Conservation (phyloP, 2,113 vertebrate genomes). For the Scomber scombrus region DNA sequence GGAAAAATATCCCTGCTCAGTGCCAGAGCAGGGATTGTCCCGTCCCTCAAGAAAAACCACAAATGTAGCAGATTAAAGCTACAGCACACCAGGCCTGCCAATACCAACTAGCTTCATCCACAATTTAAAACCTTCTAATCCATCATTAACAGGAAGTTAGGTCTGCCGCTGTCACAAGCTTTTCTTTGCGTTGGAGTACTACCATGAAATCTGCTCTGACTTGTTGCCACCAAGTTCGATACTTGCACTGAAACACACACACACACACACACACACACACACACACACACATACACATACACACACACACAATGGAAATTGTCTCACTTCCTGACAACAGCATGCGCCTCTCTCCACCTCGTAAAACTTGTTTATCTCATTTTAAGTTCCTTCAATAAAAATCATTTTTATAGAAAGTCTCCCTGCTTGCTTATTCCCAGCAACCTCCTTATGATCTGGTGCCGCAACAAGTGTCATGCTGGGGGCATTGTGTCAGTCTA, state of each 20-base stretch:
- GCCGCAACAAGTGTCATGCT: slow-evolving; percentile 47
- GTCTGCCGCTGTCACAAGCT: slow-evolving; percentile 42
- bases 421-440: slow-evolving; percentile 52
- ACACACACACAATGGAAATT: slow-evolving; percentile 14
- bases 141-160: slow-evolving; percentile 62
- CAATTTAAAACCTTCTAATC: slow-evolving; percentile 55
- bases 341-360: slow-evolving; percentile 37
- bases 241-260: slow-evolving; percentile 20
- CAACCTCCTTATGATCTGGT: slow-evolving; percentile 52
- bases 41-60: slow-evolving; percentile 54
- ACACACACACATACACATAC: not conserved
- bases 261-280: not conserved
- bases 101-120: slow-evolving; percentile 45
- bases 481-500: slow-evolving; percentile 38
- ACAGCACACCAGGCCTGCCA: slow-evolving; percentile 44
- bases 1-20: slow-evolving; percentile 27
- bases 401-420: slow-evolving; percentile 53
- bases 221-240: slow-evolving; percentile 39
- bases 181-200: slow-evolving; percentile 24
- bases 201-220: slow-evolving; percentile 52
- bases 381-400: slow-evolving; percentile 62
- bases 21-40: slow-evolving; percentile 29
- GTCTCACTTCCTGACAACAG: slow-evolving; percentile 59
- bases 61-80: slow-evolving; percentile 51
- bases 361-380: slow-evolving; percentile 77